Conservation (phyloP, 2,797 vertebrate genomes). For the Centropyge bicolor region DNA sequence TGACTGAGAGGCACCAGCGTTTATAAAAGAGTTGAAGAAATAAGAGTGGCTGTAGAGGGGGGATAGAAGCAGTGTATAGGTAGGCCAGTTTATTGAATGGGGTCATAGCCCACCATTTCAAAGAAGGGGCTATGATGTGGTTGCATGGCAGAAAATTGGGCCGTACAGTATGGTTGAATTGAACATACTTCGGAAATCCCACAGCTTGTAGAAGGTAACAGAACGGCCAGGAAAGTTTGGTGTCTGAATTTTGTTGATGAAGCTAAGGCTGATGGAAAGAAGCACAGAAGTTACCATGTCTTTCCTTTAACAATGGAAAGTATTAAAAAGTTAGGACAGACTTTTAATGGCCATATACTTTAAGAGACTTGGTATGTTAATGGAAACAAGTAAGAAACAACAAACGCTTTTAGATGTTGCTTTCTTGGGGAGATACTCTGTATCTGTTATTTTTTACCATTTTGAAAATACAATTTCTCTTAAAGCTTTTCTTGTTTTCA, state of each 20-base stretch:
- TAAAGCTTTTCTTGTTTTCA: constrained; percentile 56
- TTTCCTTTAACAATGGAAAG: constrained; percentile 45
- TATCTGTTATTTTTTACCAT: constrained; percentile 56
- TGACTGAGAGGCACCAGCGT: constrained; percentile 57
- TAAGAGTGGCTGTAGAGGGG: constrained; percentile 61
- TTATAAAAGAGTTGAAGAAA: constrained; percentile 61
- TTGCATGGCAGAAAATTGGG: constrained; percentile 27
- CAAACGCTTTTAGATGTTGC: constrained; percentile 44
- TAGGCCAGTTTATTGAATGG: constrained; percentile 39
- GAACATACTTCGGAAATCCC: constrained; percentile 55
- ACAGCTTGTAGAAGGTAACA: constrained; percentile 63
- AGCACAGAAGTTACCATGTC: constrained; percentile 46
- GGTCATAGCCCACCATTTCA: constrained; percentile 30
- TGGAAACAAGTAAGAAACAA: constrained; percentile 40
- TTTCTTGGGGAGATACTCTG: constrained; percentile 25
- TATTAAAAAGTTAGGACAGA: constrained; percentile 34
- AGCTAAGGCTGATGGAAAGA: constrained; percentile 40
- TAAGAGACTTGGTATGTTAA: constrained; percentile 37
- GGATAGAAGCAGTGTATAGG: constrained; percentile 25
- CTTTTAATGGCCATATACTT: constrained; percentile 32
- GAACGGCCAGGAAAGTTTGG: constrained; percentile 64
- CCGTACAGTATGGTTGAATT: constrained; percentile 41
- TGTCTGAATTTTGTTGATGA: constrained; percentile 54
- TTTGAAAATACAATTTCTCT: constrained; percentile 53
- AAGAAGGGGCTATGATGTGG: constrained; percentile 17